Base-by-base conservation (phyloP, 1,140 invertebrate species). In the Pantala flavescens region DNA sequence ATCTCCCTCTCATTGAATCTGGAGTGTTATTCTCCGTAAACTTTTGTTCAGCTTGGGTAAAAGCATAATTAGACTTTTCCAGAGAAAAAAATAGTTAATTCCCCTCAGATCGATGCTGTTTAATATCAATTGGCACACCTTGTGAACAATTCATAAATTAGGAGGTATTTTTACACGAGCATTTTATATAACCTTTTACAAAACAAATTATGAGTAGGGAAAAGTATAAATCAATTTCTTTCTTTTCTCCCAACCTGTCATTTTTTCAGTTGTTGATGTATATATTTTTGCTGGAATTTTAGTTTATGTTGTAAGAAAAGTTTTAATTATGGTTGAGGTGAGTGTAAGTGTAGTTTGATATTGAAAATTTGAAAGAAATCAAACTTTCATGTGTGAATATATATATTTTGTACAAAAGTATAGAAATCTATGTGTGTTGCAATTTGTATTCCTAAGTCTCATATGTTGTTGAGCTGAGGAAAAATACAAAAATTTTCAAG, bases 381-480 rank as follows among this genome's bases (percentile, higher is more conserved):
- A 63, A 63, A 63, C 49, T 21, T 36, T 36, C 28, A 36, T 12
- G n/a, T 63, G 49, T 63, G 49, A 63, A 63, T 19, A 63, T 21
- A 63, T 63, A 63, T 63, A 63, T 63, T 63, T 63, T 63, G 49
- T 63, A 63, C 49, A 63, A 63, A 63, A 63, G n/a, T 63, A 63
- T 63, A 63, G 49, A 63, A 63, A 63, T 63, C n/a, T 63, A 63
- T 63, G 49, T 63, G 49, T 63, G 49, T 63, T 63, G n/a, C n/a
- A 21, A 63, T 21, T 63, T 63, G 49, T 63, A 63, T 12, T 63
- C 49, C 14, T 36, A 36, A 36, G 28, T 36, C 28, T 63, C 49
- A 63, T 63, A 21, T 63, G 49, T 63, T 21, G 16, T 7, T 63
- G n/a, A 63, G 49, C 49, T 19, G 12, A 19, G 49, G n/a, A 21